Conservation (phyloP, 2,113 vertebrate species). For the Globicephala melas region DNA sequence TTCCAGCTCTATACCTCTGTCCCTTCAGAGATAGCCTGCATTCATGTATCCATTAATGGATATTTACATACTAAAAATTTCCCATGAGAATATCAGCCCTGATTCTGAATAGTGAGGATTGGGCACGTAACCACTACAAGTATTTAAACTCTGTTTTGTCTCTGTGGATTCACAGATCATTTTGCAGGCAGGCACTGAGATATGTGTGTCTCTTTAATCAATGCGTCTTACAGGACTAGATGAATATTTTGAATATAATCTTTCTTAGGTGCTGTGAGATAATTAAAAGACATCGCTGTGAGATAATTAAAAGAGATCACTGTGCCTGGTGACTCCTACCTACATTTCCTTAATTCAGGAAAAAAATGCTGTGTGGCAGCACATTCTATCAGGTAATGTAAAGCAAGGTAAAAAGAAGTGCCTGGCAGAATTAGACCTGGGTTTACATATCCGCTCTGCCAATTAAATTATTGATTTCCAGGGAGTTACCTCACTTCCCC, state of each 20-base stretch:
- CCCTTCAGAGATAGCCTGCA: neutral
- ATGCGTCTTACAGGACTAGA: neutral
- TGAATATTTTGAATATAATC: slow-evolving; percentile 38
- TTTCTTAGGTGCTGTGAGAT: neutral
- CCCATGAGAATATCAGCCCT: neutral
- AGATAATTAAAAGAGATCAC: slow-evolving; percentile 16
- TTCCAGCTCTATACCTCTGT: neutral
- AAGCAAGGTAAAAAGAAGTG: neutral
- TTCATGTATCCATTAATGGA: neutral
- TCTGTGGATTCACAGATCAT: neutral
- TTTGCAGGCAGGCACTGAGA: neutral
- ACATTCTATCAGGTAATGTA: neutral
- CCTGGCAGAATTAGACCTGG: neutral
- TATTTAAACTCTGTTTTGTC: neutral
- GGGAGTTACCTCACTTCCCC: neutral
- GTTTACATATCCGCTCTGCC: neutral
- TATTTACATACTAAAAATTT: neutral
- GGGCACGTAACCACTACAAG: neutral
- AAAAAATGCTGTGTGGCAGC: neutral
- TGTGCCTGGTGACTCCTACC: neutral
- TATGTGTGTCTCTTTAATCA: neutral
- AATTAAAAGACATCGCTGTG: neutral
- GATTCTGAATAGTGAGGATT: neutral
- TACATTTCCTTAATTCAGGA: neutral
- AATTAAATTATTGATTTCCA: neutral